Base-by-base conservation (phyloP, 1,140 invertebrate species). In the Fragariocoptes setiger region DNA sequence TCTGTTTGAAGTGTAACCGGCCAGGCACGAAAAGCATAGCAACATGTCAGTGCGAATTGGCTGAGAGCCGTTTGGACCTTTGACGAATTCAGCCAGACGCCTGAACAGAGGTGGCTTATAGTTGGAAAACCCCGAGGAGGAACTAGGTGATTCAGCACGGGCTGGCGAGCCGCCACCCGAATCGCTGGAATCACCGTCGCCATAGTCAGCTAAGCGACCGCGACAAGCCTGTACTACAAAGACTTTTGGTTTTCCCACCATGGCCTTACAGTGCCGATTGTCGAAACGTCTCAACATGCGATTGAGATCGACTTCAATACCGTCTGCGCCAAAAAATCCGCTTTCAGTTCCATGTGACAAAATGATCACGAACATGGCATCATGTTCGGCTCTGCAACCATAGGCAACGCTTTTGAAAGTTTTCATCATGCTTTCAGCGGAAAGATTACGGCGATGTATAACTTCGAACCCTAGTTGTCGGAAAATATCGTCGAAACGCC, bases 331-430 rank as follows among this genome's bases (percentile, higher is more conserved):
- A 41, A 5, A 41, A 17, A 41, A n/a, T n/a, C 37, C 22, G 8
- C 39, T 31, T 4, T 25, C n/a, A 8, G 25, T 36, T 18, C 44
- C 44, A 31, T 45, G 44, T 13, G 42, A 45, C 35, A 45, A 21
- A 17, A 45, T 37, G 36, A 45, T 45, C 4, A 43, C 35, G 8
- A 45, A 41, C 25, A 45, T 25, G 15, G 42, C 42, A 25, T 45
- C 35, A 35, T 44, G 43, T 8, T 20, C 5, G 5, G 37, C 8
- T 31, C n/a, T n/a, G 25, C 25, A 31, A 31, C 25, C 8, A 8
- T 8, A 8, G n/a, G 25, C 25, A 8, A 15, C 39, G 17, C 15
- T 16, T 37, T 37, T 38, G 14, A 43, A 39, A 2, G 22, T 22
- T n/a, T 19, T 14, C 15, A 37, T 39, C 3, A 43, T 14, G 8